phyloP scores from a whole-genome alignment of 2,888 invertebrate genomes.

The Sicus ferrugineus region DNA sequence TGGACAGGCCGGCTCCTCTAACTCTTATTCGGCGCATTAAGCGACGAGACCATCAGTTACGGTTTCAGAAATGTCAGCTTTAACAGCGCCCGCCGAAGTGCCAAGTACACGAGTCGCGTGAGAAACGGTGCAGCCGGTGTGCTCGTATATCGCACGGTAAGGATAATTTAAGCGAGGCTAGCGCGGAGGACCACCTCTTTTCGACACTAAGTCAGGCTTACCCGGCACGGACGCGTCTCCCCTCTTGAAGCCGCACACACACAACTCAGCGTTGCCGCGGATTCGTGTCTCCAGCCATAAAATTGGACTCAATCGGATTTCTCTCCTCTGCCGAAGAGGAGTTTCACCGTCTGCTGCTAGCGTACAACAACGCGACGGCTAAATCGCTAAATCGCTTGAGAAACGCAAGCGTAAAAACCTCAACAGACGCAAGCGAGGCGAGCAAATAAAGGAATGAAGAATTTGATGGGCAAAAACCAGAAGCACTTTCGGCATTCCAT shows the following conservation, averaged over 20 bases:
- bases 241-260: no score
- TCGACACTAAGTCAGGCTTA: conserved; percentile 8
- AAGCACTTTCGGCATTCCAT: conserved; percentile 62
- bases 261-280: neutral
- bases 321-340: no score
- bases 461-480: conserved; percentile 52
- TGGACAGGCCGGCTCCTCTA: no score
- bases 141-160: neutral
- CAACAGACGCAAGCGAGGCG: neutral
- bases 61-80: no score
- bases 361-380: neutral
- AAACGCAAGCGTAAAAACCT: neutral
- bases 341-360: conserved; percentile 8
- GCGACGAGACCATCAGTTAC: no score
- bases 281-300: neutral
- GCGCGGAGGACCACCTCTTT: conserved; percentile 4
- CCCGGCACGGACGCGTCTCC: neutral
- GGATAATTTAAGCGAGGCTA: neutral
- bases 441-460: conserved; percentile 15
- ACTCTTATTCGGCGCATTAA: no score
- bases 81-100: neutral
- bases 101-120: neutral
- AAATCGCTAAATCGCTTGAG: neutral
- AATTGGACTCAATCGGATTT: conserved; percentile 22
- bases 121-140: neutral